Base-by-base conservation (phyloP, 2,113 vertebrate species). In the Collichthys lucidus region DNA sequence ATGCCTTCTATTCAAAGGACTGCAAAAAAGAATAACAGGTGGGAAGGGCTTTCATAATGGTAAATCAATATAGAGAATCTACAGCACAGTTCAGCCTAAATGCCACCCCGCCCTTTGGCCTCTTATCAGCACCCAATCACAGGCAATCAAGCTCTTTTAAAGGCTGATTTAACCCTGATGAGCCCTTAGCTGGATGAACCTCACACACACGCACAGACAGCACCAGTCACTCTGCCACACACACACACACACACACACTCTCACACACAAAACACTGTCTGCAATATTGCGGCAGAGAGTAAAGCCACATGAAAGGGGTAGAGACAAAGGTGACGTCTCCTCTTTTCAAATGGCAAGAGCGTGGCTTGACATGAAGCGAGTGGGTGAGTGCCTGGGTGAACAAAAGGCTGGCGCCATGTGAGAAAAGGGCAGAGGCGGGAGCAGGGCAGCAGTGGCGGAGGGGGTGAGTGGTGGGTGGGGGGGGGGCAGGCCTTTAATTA, bases 321-420 rank as follows among this genome's bases (percentile, higher is more conserved):
- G 92, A 95, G 92, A 95, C 95, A 95, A 94, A 95, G 94, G 94
- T 94, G 93, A 94, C 84, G 86, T 90, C 92, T 94, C 93, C 89
- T 87, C 93, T 90, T 95, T 94, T 94, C 89, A 95, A 94, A 95
- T 93, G 93, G 93, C 91, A 89, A 92, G 91, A 93, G 92, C 88
- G 86, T 88, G 92, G 92, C 92, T 92, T 94, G 93, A 94, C 92
- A 93, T 88, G 90, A 93, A 93, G 94, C 79, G 92, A 94, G 93
- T 80, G 91, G 94, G 93, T 92, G 93, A 94, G 93, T 88, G 86
- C 89, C 90, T 80, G 88, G 91, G 91, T 87, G 93, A 94, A 95
- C 94, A 95, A 95, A 95, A 93, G 95, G 83, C 83, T 84, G 91
- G 84, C 76, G 86, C 86, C 71, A 49, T 86, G 86, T 73, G 86